Conservation (phyloP, 1,140 invertebrate genomes). For the Cotesia typhae region DNA sequence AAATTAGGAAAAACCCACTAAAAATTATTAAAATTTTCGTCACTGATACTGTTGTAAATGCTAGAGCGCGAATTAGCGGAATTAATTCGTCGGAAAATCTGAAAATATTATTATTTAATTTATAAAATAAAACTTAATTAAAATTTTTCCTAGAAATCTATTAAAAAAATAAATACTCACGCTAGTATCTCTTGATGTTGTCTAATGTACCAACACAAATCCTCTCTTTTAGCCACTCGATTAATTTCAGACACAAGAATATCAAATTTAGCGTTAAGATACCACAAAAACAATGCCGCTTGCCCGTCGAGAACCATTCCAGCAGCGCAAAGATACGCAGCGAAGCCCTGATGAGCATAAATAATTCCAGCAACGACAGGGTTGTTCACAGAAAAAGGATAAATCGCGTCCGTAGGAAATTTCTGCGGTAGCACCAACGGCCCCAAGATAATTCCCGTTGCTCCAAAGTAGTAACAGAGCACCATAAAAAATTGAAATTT, state of each 20-base stretch:
- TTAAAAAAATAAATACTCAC: constrained; percentile 20
- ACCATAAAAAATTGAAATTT: constrained; percentile 18
- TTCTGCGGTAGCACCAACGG: constrained; percentile 36
- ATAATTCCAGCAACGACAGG: constrained; percentile 23
- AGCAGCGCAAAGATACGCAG: constrained; percentile 36
- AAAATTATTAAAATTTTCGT: constrained; percentile 27
- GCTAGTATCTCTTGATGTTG: constrained; percentile 39
- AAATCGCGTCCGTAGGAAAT: constrained; percentile 39
- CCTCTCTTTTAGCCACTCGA: neutral
- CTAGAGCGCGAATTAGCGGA: neutral
- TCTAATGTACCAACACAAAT: constrained; percentile 32
- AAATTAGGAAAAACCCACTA: constrained; percentile 22
- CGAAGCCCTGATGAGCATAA: constrained; percentile 41
- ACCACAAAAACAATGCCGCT: constrained; percentile 43
- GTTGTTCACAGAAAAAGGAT: constrained; percentile 44
- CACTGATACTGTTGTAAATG: constrained; percentile 15
- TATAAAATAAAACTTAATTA: neutral
- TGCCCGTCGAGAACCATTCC: constrained; percentile 38
- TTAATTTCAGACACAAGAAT: constrained; percentile 34
- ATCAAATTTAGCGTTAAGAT: constrained; percentile 42
- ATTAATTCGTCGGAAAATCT: constrained; percentile 12
- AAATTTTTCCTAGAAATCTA: too few species aligned
- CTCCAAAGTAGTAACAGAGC: constrained; percentile 2
- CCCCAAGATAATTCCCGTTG: constrained; percentile 12
- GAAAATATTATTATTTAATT: neutral